A percentile compares a stretch with the other conserved stretches of the same genome.
Conservation (phyloP, 2,113 vertebrate genomes). For the Furnarius figulus region DNA sequence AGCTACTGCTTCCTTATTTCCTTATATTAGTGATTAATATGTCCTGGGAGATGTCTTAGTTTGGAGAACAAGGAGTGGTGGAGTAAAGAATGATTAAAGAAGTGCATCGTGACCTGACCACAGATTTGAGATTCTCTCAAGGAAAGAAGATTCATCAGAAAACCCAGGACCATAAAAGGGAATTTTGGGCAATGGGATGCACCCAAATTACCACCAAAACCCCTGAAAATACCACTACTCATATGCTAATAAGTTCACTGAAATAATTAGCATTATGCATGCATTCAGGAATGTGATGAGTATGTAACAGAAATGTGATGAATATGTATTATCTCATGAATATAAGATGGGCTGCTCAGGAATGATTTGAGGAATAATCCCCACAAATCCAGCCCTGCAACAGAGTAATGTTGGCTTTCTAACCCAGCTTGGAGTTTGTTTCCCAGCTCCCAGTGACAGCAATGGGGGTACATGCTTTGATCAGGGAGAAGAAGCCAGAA, state of each 20-base stretch:
- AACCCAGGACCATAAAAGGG: neutral
- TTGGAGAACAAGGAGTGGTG: neutral
- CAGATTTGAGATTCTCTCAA: neutral
- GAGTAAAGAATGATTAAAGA: neutral
- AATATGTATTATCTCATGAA: neutral
- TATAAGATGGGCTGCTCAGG: neutral
- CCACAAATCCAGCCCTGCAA: neutral
- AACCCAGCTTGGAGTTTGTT: neutral
- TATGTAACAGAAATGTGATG: neutral
- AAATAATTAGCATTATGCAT: neutral
- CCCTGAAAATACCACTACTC: neutral
- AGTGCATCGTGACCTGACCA: neutral
- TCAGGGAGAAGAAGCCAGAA: neutral
- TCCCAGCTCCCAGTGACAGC: neutral
- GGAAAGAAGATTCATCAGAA: neutral
- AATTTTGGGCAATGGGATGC: neutral
- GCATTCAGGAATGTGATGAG: neutral
- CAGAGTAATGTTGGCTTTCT: neutral
- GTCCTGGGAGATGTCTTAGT: neutral
- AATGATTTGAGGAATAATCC: neutral
- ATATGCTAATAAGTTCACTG: neutral
- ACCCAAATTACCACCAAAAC: neutral
- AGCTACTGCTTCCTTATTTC: neutral
- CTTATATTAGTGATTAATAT: neutral
- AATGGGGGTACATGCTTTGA: rapidly evolving